Evolutionary conservation across 1,140 invertebrate species (phyloP), one percentile per base, ranked within the genome.

Genomic region (Phocides pigmalion): DNA sequence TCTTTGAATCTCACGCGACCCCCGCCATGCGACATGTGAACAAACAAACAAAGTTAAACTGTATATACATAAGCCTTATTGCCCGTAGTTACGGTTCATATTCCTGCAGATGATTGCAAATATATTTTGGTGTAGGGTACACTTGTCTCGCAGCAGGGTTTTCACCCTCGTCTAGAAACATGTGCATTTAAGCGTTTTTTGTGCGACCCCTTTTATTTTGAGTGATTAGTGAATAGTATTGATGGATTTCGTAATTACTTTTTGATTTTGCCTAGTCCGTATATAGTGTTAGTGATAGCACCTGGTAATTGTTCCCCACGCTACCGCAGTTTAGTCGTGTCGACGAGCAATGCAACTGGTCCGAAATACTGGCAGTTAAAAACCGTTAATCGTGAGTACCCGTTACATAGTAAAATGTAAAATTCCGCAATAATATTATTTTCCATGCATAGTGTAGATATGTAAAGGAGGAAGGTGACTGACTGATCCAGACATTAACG

Each of bases 11-110:
- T 77, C 74, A 74, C 68, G 53, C 75, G 80, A 84, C 84, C 86
- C 81, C 81, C 79, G 70, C 78, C 71, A 68, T 50, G 82, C 69
- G 76, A 83, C 87, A 89, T 89, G 83, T 89, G 87, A 86, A 85
- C 79, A 89, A 87, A 87, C 84, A 87, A 73, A 82, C 65, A 64
- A 67, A 28, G 42, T 63, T 49, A 14, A 56, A 58, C 41, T 47
- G 14, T 22, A 6, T 9, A 50, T 8, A 11, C 9, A 37, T 20
- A 20, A 61, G 4, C 63, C 50, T 65, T 82, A 79, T 56, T 0
- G 0, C 15, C 0, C 11, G n/a, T n/a, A 0, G 32, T 59, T 78
- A 80, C 66, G 65, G 47, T 35, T 53, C 62, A 73, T 37, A 64
- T 66, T 77, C 15, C 42, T 11, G 49, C 62, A 54, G 16, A 20